These are phyloP conservation scores for Pelusios castaneus DNA, from an alignment of 2,113 vertebrate genomes.

Conservation along the genomic window DNA sequence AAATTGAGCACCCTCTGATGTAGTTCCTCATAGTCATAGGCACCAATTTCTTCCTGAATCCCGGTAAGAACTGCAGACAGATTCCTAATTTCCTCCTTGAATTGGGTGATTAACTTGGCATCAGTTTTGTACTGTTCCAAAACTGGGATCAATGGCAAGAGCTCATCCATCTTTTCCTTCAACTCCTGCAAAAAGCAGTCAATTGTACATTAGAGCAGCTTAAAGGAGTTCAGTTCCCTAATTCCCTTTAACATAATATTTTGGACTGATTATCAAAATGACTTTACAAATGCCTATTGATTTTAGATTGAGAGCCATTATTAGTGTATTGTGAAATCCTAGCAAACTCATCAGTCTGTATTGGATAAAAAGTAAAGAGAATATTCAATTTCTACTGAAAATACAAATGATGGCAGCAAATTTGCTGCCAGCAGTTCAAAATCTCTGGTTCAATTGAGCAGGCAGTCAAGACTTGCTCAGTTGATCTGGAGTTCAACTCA, in stretches of 20 bases:
- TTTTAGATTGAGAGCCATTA: conserved; percentile 31
- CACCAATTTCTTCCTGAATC: conserved; percentile 97
- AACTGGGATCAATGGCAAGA: conserved; percentile 95
- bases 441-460: too few relatives aligned
- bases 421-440: too few relatives aligned
- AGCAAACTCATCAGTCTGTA: neutral
- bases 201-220: neutral
- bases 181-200: conserved; percentile 84
- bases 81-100: conserved; percentile 98
- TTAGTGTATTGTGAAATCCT: neutral
- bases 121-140: conserved; percentile 99
- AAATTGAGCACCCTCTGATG: conserved; percentile 92
- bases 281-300: neutral
- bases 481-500: too few relatives aligned
- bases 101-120: conserved; percentile 92
- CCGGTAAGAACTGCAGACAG: conserved; percentile 90
- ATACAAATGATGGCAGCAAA: neutral
- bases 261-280: conserved; percentile 19
- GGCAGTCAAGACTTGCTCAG: too few relatives aligned
- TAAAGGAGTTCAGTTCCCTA: neutral
- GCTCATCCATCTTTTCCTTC: conserved; percentile 97
- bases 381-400: neutral
- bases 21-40: conserved; percentile 95
- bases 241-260: neutral
- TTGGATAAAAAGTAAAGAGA: neutral